Base-by-base conservation (phyloP, 2,113 vertebrate genomes). In the Pedionomus torquatus region DNA sequence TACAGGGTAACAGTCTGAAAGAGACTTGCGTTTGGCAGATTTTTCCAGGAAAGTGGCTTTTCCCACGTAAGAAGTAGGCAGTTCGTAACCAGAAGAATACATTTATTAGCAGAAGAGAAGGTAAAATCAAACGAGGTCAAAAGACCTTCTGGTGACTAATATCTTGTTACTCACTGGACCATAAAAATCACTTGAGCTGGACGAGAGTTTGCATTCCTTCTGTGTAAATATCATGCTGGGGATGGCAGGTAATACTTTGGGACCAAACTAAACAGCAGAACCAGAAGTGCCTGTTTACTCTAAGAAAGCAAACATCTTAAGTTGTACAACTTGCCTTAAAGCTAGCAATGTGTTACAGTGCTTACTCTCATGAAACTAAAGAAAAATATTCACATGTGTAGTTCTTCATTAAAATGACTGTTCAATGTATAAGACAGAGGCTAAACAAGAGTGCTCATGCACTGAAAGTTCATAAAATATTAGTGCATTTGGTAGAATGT, bases 181-280 rank as follows among this genome's bases (percentile, higher is more conserved):
- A 33, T 83, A 90, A 96, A 96, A 91, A 96, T 80, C 72, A 83
- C 83, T 94, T 91, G 71, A 92, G 71, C 46, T 75, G 68, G 37
- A 72, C 65, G 54, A 86, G 55, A 61, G 68, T 84, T 96, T 89
- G 60, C 55, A 74, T 81, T 90, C 33, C 39, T 93, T 78, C 65
- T 93, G 31, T 81, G 82, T 81, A 96, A 97, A 96, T 95, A 74
- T 58, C 87, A 54, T 33, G 19, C 31, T 85, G 19, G 35, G 49
- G 28, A 79, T 35, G 66, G 41, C 33, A 95, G 64, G 49, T 90
- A 90, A 83, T 88, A 79, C 51, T 66, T 72, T 69, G 55, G 72
- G n/a, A 90, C 54, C 49, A 83, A 94, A 93, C 37, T 83, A 70
- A 96, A 94, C 35, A 86, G 46, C 57, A 97, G 76, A 93, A 90